Evolutionary conservation across 2,113 vertebrate genomes (phyloP).

Genomic region (Columba janthina): DNA sequence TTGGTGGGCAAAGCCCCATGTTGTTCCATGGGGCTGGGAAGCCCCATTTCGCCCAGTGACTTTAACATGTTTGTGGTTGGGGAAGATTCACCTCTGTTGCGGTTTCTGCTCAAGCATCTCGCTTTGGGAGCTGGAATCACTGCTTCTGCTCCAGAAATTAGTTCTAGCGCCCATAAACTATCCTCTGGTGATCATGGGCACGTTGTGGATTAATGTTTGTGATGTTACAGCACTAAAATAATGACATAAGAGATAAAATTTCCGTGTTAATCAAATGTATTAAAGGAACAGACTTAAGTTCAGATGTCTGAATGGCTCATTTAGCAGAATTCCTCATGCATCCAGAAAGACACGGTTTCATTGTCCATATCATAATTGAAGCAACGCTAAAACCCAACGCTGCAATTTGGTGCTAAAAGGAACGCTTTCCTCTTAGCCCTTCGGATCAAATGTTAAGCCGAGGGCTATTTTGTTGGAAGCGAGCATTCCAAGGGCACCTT

Average conservation of each 20-base stretch:
- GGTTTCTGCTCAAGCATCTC: not conserved
- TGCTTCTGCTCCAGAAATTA: not conserved
- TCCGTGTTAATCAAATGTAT: not conserved
- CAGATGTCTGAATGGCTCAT: not conserved
- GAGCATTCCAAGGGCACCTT: constrained; percentile 10
- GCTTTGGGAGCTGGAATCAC: not conserved
- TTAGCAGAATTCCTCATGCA: not conserved
- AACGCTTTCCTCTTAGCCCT: not conserved
- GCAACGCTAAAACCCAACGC: not conserved
- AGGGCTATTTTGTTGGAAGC: not conserved
- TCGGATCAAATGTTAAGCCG: not conserved
- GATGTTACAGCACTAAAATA: not conserved
- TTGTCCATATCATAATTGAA: not conserved
- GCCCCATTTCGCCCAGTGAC: not conserved
- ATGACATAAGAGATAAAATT: not conserved
- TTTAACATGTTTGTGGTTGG: not conserved
- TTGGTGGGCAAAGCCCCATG: not conserved
- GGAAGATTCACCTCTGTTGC: not conserved
- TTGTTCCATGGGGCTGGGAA: not conserved
- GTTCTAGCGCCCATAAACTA: not conserved
- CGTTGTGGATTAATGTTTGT: not conserved
- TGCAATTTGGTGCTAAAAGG: not conserved
- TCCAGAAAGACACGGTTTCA: not conserved
- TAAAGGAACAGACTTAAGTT: not conserved
- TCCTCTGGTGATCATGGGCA: not conserved